Evolutionary conservation across 2,113 vertebrate genomes (phyloP).

Genomic region (Dicentrarchus labrax): DNA sequence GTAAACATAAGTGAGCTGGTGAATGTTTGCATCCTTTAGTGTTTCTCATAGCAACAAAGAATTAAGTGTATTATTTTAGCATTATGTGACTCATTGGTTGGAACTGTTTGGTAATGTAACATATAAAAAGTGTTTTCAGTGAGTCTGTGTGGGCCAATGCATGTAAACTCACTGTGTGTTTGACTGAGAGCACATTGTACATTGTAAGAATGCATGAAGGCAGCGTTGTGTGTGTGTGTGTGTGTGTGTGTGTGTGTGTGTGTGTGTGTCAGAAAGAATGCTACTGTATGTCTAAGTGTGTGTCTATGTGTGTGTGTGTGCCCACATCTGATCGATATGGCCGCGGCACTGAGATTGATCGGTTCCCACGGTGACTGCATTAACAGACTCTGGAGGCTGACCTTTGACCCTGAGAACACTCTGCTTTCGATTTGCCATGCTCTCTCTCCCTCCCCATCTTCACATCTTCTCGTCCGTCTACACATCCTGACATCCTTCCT

Average conservation of each 20-base stretch:
- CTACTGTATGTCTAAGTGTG: slow-evolving; percentile 40
- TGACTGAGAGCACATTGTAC: not conserved
- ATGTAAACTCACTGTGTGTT: slow-evolving; percentile 14
- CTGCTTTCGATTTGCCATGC: slow-evolving; percentile 82
- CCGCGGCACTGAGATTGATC: slow-evolving; percentile 92
- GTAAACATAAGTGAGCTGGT: not conserved
- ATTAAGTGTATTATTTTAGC: not conserved
- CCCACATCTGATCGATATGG: slow-evolving; percentile 87
- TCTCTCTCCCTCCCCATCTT: slow-evolving; percentile 74
- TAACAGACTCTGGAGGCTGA: slow-evolving; percentile 88
- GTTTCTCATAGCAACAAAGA: not conserved
- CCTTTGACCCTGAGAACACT: slow-evolving; percentile 87
- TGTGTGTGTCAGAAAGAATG: slow-evolving; percentile 53
- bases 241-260: slow-evolving; percentile 40
- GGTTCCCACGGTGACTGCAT: slow-evolving; percentile 90
- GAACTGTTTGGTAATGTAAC: not conserved
- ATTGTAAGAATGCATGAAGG: slow-evolving; percentile 40
- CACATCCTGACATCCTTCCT: slow-evolving; percentile 53
- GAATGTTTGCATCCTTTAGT: not conserved
- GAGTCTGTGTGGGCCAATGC: not conserved
- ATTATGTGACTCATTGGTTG: not conserved
- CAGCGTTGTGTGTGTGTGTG: slow-evolving; percentile 33
- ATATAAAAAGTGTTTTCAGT: not conserved
- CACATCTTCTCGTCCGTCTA: slow-evolving; percentile 38
- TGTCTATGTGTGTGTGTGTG: slow-evolving; percentile 50